Conservation (phyloP, 2,888 invertebrate genomes). For the Eurytoma californica region DNA sequence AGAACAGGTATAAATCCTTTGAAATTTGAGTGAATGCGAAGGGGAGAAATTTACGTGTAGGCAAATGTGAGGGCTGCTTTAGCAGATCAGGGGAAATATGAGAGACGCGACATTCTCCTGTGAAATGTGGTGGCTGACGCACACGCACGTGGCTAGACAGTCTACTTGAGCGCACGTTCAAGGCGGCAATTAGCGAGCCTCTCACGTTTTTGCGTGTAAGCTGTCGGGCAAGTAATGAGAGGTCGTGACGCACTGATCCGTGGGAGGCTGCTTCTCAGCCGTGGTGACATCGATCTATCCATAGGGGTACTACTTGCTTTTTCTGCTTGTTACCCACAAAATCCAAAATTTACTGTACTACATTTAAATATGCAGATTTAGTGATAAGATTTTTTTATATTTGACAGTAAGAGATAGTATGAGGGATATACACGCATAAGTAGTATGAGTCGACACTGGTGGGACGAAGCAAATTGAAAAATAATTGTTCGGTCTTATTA, state of each 20-base stretch:
- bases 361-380: background rate
- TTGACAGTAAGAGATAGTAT: background rate
- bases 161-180: constrained; percentile 49
- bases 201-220: constrained; percentile 70
- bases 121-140: no score
- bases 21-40: no score
- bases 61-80: no score
- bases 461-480: no score
- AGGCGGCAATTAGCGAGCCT: constrained; percentile 69
- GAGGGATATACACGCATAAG: no score
- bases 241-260: constrained; percentile 61
- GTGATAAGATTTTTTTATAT: background rate
- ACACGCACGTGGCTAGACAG: no score
- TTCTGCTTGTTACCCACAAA: background rate
- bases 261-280: background rate
- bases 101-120: no score
- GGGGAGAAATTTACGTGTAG: no score
- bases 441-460: no score
- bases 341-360: background rate
- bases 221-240: constrained; percentile 70
- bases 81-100: no score
- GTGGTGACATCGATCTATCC: constrained; percentile 9
- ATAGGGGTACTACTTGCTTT: background rate
- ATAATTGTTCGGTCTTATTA: no score
- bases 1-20: no score